These are phyloP conservation scores for Morone chrysops DNA, from an alignment of 2,113 vertebrate species.

Conservation along the genomic window DNA sequence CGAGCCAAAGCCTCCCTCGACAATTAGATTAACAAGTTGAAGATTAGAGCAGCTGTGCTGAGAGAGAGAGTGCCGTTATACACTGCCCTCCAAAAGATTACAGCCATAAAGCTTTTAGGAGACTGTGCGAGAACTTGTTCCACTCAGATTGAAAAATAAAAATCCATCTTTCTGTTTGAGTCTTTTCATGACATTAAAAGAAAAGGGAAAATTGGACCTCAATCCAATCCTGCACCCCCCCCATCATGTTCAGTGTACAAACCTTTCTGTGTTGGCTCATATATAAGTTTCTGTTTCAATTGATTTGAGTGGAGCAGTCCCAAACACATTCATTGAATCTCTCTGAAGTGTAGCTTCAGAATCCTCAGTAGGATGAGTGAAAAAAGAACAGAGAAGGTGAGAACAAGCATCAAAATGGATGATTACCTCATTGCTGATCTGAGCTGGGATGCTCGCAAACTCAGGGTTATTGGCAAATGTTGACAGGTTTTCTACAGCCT, in stretches of 20 bases:
- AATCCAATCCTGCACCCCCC: constrained; percentile 28
- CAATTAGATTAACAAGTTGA: constrained; percentile 79
- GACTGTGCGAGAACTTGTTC: constrained; percentile 51
- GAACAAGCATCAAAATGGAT: constrained; percentile 13
- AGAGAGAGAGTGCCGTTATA: constrained; percentile 69
- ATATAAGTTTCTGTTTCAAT: constrained; percentile 60
- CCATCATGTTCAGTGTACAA: constrained; percentile 34
- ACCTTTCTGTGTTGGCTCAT: constrained; percentile 53
- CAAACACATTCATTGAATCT: constrained; percentile 45
- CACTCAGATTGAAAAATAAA: constrained; percentile 63
- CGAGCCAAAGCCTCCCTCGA: constrained; percentile 63
- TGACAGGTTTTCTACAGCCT: constrained; percentile 96
- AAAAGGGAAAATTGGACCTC: constrained; percentile 39
- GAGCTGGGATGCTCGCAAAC: constrained; percentile 96
- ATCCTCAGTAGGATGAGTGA: constrained; percentile 2
- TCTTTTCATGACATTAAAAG: constrained; percentile 43
- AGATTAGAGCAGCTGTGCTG: constrained; percentile 75
- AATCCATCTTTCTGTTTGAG: constrained; percentile 52
- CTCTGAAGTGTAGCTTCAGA: constrained; percentile 18
- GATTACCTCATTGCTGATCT: constrained; percentile 95
- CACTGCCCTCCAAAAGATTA: constrained; percentile 75
- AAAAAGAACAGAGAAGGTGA: neutral
- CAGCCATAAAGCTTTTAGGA: constrained; percentile 75
- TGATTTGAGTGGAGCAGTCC: constrained; percentile 43
- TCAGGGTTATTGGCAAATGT: constrained; percentile 97